A percentile compares a stretch with the other conserved stretches of the same genome.
These are phyloP conservation scores for Phyllotis vaccarum DNA, from an alignment of 2,797 vertebrate genomes.

Conservation along the genomic window DNA sequence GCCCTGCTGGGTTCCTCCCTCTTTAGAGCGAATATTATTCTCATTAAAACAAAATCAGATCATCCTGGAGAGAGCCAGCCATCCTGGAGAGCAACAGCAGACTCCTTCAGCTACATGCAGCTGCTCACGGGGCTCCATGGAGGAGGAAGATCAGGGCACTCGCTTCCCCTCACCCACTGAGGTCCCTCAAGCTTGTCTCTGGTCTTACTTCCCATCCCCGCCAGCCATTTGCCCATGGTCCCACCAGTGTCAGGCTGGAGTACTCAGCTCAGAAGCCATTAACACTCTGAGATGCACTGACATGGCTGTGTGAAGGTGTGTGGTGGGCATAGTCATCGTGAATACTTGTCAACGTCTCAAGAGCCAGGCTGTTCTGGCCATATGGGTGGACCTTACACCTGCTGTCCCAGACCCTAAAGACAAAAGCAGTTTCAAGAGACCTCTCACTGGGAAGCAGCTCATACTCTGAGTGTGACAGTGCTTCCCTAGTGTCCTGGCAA, in stretches of 20 bases:
- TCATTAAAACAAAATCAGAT: slow-evolving; percentile 57
- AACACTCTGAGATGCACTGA: background rate
- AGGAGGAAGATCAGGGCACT: background rate
- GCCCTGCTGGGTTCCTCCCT: slow-evolving; percentile 6
- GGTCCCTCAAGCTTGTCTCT: background rate
- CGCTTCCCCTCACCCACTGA: background rate
- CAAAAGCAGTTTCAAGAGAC: background rate
- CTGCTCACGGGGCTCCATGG: background rate
- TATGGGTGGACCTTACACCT: background rate
- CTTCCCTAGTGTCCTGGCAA: background rate
- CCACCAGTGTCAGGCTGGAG: background rate
- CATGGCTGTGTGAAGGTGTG: background rate
- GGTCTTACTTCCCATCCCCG: background rate
- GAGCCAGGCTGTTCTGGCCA: background rate
- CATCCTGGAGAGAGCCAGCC: background rate
- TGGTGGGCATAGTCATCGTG: background rate
- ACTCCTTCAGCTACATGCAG: background rate
- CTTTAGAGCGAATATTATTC: slow-evolving; percentile 50
- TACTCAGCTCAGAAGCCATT: background rate
- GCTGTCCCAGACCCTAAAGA: background rate
- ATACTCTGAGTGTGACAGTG: too few relatives aligned
- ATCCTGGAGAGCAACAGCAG: rapidly evolving
- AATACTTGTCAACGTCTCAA: background rate
- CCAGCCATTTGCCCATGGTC: background rate
- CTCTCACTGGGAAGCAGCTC: background rate